Base-by-base conservation (phyloP, 2,113 vertebrate species). In the Apeltes quadracus region DNA sequence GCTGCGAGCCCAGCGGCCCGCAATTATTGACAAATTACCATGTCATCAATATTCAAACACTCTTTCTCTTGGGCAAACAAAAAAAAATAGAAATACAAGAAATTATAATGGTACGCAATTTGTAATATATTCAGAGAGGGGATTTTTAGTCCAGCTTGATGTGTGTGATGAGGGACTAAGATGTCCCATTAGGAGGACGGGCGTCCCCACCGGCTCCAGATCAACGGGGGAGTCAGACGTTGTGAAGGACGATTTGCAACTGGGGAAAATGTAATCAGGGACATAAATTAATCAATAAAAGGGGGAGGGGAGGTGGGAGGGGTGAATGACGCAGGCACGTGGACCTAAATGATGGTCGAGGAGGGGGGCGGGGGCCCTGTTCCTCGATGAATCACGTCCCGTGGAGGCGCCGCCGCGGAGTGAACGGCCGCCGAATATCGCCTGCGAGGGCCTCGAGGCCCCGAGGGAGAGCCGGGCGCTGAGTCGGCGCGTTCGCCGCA, bases 241-340 rank as follows among this genome's bases (percentile, higher is more conserved):
- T 79, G 83, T 87, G 79, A 87, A 91, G 88, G 89, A 92, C 88
- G 91, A 89, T 90, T 89, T 89, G 89, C 87, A 90, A 83, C 79
- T 85, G 70, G 83, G 92, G 84, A 92, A 92, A 91, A 78, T 91
- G 90, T 92, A 89, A 93, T 93, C 74, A 84, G 61, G 76, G 61
- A 84, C 80, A 92, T 93, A 85, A 93, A 92, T 93, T 90, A 93
- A 91, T 92, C 91, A 91, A 89, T 91, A 90, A 91, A 34, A 81
- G 69, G 54, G 38, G 65, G 70, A 81, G 83, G 82, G 73, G 78
- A 7, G 4, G 6, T 34, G 32, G 65, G 68, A 81, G 83, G 84
- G 73, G 78, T 90, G 84, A 88, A 92, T 91, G 82, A 87, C 86
- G 84, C 64, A 38, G 73, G 25, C 39, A 5, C 77, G 36, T 75